phyloP scores from a whole-genome alignment of 2,888 invertebrate genomes.

The Pachymerium ferrugineum region DNA sequence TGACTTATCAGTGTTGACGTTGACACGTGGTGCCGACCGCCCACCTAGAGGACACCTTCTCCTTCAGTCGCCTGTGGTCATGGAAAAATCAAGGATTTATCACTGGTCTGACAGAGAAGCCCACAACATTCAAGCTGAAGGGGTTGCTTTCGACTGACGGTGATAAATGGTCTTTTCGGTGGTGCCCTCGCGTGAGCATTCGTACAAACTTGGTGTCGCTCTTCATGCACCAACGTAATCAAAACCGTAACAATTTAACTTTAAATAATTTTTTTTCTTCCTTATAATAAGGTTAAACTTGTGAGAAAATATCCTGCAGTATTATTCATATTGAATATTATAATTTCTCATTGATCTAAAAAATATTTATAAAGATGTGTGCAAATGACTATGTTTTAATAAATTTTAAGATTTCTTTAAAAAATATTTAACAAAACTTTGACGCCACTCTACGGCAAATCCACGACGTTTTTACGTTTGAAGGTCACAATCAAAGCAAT shows the following conservation, averaged over 20 bases:
- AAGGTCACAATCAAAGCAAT: too few species aligned
- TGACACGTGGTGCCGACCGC: slow-evolving; percentile 7
- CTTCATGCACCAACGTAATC: too few species aligned
- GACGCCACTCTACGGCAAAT: too few species aligned
- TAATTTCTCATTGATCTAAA: background rate
- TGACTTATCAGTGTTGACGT: slow-evolving; percentile 25
- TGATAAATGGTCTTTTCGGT: slow-evolving; percentile 31
- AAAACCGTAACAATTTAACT: too few species aligned
- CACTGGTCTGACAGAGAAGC: background rate
- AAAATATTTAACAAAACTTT: too few species aligned
- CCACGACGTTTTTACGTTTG: too few species aligned
- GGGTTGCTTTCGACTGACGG: slow-evolving; percentile 17
- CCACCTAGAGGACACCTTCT: slow-evolving; percentile 23
- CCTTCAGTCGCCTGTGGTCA: slow-evolving; percentile 9
- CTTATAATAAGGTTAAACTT: background rate
- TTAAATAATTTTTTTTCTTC: background rate
- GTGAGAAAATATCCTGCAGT: background rate
- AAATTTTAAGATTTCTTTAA: too few species aligned
- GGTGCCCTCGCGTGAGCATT: slow-evolving; percentile 26
- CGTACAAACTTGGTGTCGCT: too few species aligned
- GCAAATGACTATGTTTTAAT: too few species aligned
- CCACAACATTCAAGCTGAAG: background rate
- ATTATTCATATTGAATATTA: background rate
- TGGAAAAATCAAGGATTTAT: background rate
- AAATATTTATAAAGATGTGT: background rate